phyloP scores from a whole-genome alignment of 1,140 invertebrate genomes.

The Spodoptera frugiperda region DNA sequence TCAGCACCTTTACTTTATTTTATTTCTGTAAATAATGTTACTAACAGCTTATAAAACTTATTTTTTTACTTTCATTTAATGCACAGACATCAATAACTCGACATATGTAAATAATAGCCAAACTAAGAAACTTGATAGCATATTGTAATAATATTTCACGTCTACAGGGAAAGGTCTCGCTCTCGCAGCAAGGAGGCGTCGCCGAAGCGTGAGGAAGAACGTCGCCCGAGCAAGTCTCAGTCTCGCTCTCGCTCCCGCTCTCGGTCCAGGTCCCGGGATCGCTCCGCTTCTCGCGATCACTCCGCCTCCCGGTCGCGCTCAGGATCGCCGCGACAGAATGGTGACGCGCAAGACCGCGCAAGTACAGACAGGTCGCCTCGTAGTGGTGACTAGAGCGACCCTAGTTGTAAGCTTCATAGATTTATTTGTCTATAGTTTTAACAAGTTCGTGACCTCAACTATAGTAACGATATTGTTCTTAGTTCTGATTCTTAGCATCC shows the following conservation, averaged over 20 bases:
- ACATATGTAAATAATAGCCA: background rate
- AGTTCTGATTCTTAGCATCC: constrained; percentile 12
- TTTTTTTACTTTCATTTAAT: no score
- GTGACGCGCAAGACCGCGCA: constrained; percentile 67
- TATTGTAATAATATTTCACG: background rate
- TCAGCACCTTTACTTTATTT: no score
- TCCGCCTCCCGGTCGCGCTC: constrained; percentile 71
- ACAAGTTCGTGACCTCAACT: constrained; percentile 49
- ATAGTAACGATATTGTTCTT: constrained; percentile 3
- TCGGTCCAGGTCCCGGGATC: constrained; percentile 66
- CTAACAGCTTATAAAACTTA: no score
- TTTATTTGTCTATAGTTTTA: constrained; percentile 54
- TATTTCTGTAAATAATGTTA: no score
- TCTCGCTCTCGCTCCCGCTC: constrained; percentile 71
- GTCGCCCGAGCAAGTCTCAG: constrained; percentile 73
- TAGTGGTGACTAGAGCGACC: constrained; percentile 72
- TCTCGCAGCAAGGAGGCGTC: constrained; percentile 83
- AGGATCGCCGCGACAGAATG: constrained; percentile 76
- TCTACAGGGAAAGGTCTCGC: constrained; percentile 80
- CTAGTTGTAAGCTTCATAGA: constrained; percentile 47
- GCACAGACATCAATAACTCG: no score
- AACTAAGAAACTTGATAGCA: background rate
- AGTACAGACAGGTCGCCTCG: constrained; percentile 76
- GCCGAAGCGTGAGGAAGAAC: constrained; percentile 76
- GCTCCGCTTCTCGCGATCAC: constrained; percentile 67